These are phyloP conservation scores for Virgularia gustaviana DNA, from an alignment of 92 coral and sea anemone genomes.

Conservation along the genomic window DNA sequence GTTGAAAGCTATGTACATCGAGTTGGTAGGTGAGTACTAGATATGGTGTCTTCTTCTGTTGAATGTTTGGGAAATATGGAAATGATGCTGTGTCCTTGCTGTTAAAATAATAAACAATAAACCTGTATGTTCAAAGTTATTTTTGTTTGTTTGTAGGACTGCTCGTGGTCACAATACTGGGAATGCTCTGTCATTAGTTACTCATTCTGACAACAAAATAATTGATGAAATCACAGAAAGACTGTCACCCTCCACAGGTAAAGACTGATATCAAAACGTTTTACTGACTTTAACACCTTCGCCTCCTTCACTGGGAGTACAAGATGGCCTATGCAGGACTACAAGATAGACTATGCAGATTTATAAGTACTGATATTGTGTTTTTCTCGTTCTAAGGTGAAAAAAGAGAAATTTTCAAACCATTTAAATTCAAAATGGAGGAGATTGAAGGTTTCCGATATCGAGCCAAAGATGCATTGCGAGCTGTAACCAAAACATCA, in stretches of 20 bases:
- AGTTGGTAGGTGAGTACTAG: slow-evolving; percentile 85
- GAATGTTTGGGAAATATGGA: no score
- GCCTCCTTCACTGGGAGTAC: no score
- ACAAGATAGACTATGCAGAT: no score
- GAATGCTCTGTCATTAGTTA: slow-evolving; percentile 84
- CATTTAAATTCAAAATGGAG: slow-evolving; percentile 90
- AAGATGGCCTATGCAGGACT: no score
- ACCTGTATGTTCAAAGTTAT: neutral
- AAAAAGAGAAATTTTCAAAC: slow-evolving; percentile 67
- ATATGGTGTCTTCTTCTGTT: neutral
- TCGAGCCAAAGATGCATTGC: slow-evolving; percentile 89
- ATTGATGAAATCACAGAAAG: slow-evolving; percentile 67
- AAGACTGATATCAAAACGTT: no score
- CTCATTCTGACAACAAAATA: slow-evolving; percentile 54
- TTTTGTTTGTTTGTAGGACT: slow-evolving; percentile 52
- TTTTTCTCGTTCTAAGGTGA: neutral
- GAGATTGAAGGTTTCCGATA: slow-evolving; percentile 98
- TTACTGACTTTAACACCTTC: no score
- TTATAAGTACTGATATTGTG: no score
- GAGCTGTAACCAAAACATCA: slow-evolving; percentile 92
- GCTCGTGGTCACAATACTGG: slow-evolving; percentile 94
- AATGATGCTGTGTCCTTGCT: no score
- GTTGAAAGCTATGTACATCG: slow-evolving; percentile 90
- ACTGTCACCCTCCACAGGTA: slow-evolving; percentile 64
- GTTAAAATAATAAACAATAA: no score